Evolutionary conservation across 2,113 vertebrate genomes (phyloP).

Genomic region (Stigmatopora argus): DNA sequence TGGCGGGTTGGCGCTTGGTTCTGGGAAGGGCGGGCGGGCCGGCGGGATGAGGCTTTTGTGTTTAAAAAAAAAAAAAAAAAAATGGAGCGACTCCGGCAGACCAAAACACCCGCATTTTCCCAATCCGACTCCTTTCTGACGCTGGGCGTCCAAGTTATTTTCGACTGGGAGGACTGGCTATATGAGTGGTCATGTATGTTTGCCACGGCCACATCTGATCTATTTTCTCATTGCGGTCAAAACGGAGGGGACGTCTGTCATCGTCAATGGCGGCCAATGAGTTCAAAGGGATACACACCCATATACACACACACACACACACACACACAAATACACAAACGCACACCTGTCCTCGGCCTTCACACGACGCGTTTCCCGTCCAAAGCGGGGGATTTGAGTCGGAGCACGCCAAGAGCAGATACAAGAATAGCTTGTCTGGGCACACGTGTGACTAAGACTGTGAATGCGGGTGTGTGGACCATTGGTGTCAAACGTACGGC

Average conservation of each 20-base stretch:
- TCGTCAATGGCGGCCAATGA: too few relatives aligned
- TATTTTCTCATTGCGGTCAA: too few relatives aligned
- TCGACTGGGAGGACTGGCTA: too few relatives aligned
- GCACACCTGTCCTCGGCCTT: conserved; percentile 55
- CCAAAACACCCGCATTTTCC: conserved; percentile 25
- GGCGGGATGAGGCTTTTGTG: background rate
- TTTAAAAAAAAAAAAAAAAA: too few relatives aligned
- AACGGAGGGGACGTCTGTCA: too few relatives aligned
- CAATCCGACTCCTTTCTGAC: conserved; percentile 11
- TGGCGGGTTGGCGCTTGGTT: conserved; percentile 3
- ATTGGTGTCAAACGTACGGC: too few relatives aligned
- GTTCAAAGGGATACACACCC: conserved; percentile 6
- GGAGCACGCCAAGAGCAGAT: conserved; percentile 39
- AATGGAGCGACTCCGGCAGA: conserved; percentile 12
- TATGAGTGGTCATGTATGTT: too few relatives aligned
- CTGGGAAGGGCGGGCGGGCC: background rate
- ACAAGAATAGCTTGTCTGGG: conserved; percentile 57
- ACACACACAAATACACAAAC: conserved; percentile 7
- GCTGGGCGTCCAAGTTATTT: too few relatives aligned
- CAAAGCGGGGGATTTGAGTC: conserved; percentile 49
- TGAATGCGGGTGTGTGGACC: conserved; percentile 29
- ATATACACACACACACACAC: background rate
- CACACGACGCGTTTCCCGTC: conserved; percentile 50
- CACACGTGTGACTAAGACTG: conserved; percentile 51
- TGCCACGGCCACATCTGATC: too few relatives aligned